Conservation (phyloP, 2,888 invertebrate genomes). For the Tinea trinotella region DNA sequence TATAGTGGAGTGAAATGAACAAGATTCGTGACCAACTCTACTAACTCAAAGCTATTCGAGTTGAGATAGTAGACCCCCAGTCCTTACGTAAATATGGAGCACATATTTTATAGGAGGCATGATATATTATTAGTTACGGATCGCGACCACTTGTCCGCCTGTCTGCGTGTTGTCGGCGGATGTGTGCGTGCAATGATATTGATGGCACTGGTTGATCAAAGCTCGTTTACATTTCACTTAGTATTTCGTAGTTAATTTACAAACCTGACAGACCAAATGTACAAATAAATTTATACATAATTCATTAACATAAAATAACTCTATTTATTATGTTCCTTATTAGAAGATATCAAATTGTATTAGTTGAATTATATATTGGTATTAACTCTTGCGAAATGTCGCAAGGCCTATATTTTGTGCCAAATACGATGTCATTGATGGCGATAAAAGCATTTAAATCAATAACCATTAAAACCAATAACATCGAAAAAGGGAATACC, state of each 20-base stretch:
- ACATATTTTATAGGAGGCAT: slow-evolving; percentile 27
- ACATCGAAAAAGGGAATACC: slow-evolving; percentile 12
- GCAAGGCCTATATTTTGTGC: neutral
- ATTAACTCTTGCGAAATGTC: neutral
- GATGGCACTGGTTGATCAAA: slow-evolving; percentile 39
- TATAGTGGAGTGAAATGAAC: neutral
- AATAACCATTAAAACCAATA: slow-evolving; percentile 1
- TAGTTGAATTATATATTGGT: neutral
- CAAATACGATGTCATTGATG: neutral
- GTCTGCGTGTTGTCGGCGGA: slow-evolving; percentile 50
- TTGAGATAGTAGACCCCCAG: neutral
- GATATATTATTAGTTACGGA: slow-evolving; percentile 54
- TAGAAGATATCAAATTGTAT: neutral
- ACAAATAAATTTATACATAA: neutral
- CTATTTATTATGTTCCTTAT: neutral
- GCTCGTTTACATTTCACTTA: neutral
- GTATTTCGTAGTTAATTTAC: neutral
- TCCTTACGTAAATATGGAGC: slow-evolving; percentile 3
- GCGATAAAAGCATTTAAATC: neutral
- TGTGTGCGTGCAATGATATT: slow-evolving; percentile 48
- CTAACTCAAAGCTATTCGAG: neutral
- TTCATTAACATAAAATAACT: neutral
- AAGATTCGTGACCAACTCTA: neutral
- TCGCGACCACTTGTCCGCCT: slow-evolving; percentile 45
- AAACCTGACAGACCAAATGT: neutral